Percentiles rank a stretch among this genome's conserved stretches.
Conservation (phyloP, 1,140 invertebrate species). For the Heliconius hermathena region DNA sequence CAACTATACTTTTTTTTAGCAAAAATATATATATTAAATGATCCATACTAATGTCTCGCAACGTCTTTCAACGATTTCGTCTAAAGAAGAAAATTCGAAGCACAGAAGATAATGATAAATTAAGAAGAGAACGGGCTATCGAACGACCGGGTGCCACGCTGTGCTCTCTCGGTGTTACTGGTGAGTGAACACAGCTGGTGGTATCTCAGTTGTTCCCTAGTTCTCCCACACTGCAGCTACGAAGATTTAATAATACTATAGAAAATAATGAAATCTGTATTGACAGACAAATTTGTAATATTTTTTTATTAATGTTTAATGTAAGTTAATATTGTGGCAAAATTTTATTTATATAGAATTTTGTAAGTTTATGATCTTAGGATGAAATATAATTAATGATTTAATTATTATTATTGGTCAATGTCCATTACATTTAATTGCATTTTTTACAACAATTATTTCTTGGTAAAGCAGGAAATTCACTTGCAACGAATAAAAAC, state of each 20-base stretch:
- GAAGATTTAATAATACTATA: neutral
- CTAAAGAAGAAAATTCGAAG: neutral
- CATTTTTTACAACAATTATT: neutral
- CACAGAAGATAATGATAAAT: constrained; percentile 64
- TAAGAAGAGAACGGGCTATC: constrained; percentile 74
- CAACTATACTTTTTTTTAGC: too few relatives aligned
- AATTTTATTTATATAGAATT: neutral
- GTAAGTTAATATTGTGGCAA: neutral
- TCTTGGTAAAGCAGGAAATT: neutral
- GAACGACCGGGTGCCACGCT: constrained; percentile 94
- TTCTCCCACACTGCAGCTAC: constrained; percentile 46
- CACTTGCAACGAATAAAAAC: neutral
- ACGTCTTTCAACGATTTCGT: too few relatives aligned
- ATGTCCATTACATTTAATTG: neutral
- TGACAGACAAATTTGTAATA: too few relatives aligned
- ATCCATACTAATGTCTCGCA: too few relatives aligned
- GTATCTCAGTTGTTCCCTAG: constrained; percentile 93
- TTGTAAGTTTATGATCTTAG: neutral
- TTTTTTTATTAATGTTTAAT: too few relatives aligned
- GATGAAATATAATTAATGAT: constrained; percentile 18
- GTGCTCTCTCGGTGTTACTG: constrained; percentile 92
- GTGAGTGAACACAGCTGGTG: constrained; percentile 99
- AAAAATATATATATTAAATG: too few relatives aligned
- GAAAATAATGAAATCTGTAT: neutral
- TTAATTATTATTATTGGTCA: neutral